phyloP scores from a whole-genome alignment of 1,140 invertebrate genomes.

The Diabrotica undecimpunctata region DNA sequence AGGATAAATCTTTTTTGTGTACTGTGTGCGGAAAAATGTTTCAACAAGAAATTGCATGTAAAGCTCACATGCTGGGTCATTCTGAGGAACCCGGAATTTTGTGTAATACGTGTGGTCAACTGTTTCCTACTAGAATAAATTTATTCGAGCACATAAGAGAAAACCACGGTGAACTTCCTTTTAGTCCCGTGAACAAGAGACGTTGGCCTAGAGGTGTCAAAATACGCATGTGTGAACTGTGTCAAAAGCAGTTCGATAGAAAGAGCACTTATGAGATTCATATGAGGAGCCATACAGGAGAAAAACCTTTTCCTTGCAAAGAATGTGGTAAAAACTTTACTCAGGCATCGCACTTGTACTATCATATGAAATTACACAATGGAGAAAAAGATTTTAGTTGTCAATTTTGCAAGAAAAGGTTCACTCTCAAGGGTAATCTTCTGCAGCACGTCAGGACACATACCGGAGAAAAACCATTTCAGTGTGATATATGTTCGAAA shows the following conservation, averaged over 20 bases:
- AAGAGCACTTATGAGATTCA: conserved; percentile 54
- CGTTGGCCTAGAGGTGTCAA: neutral
- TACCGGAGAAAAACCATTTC: conserved; percentile 34
- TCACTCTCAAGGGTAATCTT: neutral
- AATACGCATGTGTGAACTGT: neutral
- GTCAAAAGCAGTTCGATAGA: conserved; percentile 11
- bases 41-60: neutral
- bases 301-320: conserved; percentile 16
- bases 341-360: neutral
- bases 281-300: conserved; percentile 61
- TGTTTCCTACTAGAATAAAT: neutral
- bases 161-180: neutral
- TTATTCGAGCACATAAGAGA: neutral
- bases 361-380: conserved; percentile 3
- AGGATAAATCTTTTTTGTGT: neutral
- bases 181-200: neutral
- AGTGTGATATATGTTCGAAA: conserved; percentile 31
- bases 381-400: conserved; percentile 2
- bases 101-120: neutral
- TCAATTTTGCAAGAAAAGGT: conserved; percentile 1
- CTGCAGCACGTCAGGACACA: neutral
- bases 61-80: neutral
- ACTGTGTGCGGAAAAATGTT: neutral
- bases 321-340: neutral
- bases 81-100: neutral